Conservation (phyloP, 2,113 vertebrate species). For the Charina bottae region DNA sequence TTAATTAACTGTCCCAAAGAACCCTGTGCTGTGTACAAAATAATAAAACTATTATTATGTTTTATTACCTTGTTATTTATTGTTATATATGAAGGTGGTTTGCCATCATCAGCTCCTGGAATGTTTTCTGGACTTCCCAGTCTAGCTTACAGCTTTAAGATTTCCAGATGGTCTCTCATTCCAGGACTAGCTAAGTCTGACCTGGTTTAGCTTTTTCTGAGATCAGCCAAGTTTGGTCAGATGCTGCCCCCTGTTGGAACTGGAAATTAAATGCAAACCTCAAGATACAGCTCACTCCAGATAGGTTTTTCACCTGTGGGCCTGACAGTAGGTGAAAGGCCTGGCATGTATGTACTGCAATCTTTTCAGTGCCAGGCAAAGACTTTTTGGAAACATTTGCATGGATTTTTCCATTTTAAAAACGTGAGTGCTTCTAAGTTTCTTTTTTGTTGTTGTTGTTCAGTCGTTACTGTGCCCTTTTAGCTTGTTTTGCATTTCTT, state of each 20-base stretch:
- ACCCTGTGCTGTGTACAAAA: background rate
- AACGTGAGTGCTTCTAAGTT: background rate
- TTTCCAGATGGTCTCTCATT: background rate
- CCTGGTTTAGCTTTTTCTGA: background rate
- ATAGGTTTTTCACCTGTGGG: background rate
- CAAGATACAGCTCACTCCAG: background rate
- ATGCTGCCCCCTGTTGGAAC: background rate
- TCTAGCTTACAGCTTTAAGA: background rate
- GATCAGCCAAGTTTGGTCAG: background rate
- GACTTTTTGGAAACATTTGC: background rate
- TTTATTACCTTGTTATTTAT: background rate
- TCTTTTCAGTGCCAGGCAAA: background rate
- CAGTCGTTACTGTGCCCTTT: background rate
- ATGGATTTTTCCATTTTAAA: background rate
- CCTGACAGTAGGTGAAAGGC: background rate
- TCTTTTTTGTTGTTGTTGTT: no score
- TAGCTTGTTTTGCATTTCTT: background rate
- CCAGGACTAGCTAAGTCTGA: background rate
- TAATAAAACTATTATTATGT: background rate
- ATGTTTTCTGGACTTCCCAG: background rate
- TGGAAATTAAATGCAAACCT: background rate
- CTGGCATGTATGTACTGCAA: background rate
- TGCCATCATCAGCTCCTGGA: background rate
- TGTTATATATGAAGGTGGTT: background rate
- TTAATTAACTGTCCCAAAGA: background rate